A percentile compares a stretch with the other conserved stretches of the same genome.
Conservation (phyloP, 2,888 invertebrate species). For the Auanema sp. region DNA sequence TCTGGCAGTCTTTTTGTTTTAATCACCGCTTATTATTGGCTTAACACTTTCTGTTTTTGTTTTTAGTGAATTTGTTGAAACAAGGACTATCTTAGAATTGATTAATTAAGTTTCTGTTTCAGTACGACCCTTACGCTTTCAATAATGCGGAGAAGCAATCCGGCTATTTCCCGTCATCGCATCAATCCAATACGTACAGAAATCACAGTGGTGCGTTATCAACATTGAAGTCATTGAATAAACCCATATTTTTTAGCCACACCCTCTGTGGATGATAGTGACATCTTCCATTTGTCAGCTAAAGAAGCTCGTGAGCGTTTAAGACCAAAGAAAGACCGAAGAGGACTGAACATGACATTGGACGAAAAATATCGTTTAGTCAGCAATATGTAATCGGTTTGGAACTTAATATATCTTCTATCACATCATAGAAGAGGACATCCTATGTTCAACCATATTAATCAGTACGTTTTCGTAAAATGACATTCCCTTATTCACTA, state of each 20-base stretch:
- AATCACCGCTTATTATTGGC: too few species aligned
- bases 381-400: slow-evolving; percentile 48
- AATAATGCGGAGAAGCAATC: too few species aligned
- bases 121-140: too few species aligned
- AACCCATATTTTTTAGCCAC: neutral
- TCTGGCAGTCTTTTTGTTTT: too few species aligned
- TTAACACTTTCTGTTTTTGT: too few species aligned
- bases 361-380: slow-evolving; percentile 60
- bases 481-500: too few species aligned
- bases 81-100: too few species aligned
- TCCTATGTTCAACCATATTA: neutral
- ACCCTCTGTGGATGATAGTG: slow-evolving; percentile 25
- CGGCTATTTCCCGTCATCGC: too few species aligned
- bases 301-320: slow-evolving; percentile 58
- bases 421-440: neutral
- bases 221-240: neutral
- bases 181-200: too few species aligned
- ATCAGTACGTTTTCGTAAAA: neutral
- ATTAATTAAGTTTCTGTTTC: too few species aligned
- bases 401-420: slow-evolving; percentile 2
- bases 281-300: slow-evolving; percentile 60
- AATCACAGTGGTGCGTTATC: neutral
- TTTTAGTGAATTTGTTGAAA: too few species aligned
- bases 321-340: slow-evolving; percentile 46
- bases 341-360: slow-evolving; percentile 50